Conservation (phyloP, 2,113 vertebrate species). For the Tringa solitaria region DNA sequence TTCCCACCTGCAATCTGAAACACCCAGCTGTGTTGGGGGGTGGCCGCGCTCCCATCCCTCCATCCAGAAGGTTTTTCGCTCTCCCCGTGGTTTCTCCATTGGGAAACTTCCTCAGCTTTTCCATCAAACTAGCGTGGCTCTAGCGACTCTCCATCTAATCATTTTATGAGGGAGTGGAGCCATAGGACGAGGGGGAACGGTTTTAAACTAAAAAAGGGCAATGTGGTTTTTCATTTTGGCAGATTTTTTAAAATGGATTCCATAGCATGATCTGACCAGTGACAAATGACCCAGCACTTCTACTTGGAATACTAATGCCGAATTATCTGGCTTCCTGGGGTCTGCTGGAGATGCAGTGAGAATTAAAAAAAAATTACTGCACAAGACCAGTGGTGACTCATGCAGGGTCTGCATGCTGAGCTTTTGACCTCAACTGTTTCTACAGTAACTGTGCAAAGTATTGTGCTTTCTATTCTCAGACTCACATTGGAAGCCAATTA, state of each 20-base stretch:
- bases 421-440: constrained; percentile 63
- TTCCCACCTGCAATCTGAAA: constrained; percentile 88
- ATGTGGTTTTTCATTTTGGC: constrained; percentile 30
- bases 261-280: constrained; percentile 4
- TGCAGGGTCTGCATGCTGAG: not conserved
- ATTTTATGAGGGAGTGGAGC: not conserved
- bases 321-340: constrained; percentile 31
- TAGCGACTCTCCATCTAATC: not conserved
- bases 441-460: constrained; percentile 54
- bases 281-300: constrained; percentile 45
- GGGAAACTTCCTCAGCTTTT: not conserved
- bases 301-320: constrained; percentile 43
- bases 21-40: not conserved
- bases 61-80: not conserved
- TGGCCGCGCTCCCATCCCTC: not conserved
- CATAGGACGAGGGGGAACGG: too few relatives aligned
- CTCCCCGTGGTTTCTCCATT: fast-evolving
- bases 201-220: not conserved
- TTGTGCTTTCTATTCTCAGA: constrained; percentile 65
- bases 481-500: constrained; percentile 73
- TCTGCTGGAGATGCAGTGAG: constrained; percentile 31
- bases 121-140: not conserved
- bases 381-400: not conserved
- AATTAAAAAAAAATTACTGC: constrained; percentile 49
- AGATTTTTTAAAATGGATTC: constrained; percentile 33